Conservation (phyloP, 2,888 invertebrate genomes). For the Cataglyphis livida region DNA sequence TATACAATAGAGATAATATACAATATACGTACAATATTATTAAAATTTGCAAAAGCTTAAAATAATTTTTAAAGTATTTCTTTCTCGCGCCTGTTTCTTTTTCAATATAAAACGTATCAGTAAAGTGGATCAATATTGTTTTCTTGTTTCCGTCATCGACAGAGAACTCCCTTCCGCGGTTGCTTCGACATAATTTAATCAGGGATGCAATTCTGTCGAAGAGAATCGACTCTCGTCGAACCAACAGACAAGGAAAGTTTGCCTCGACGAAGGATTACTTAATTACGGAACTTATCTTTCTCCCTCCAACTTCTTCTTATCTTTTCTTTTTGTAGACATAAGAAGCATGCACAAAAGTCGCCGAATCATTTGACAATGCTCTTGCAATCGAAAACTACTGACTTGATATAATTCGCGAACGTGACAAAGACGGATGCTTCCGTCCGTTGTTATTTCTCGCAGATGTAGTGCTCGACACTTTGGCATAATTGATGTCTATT, state of each 20-base stretch:
- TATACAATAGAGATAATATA: no score
- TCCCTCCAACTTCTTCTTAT: neutral
- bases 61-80: neutral
- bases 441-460: slow-evolving; percentile 22
- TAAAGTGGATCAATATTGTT: slow-evolving; percentile 51
- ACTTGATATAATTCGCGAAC: neutral
- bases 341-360: slow-evolving; percentile 21
- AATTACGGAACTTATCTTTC: slow-evolving; percentile 32
- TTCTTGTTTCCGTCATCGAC: slow-evolving; percentile 43
- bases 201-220: slow-evolving; percentile 47
- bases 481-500: slow-evolving; percentile 37
- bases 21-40: neutral
- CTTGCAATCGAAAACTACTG: slow-evolving; percentile 5
- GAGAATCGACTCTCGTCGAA: slow-evolving; percentile 26
- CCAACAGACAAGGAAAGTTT: slow-evolving; percentile 43
- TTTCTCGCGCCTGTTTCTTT: slow-evolving; percentile 8
- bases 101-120: slow-evolving; percentile 23
- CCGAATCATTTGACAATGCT: slow-evolving; percentile 31
- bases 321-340: neutral
- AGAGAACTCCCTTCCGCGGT: slow-evolving; percentile 33
- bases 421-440: slow-evolving; percentile 2
- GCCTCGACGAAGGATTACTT: slow-evolving; percentile 44
- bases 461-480: slow-evolving; percentile 35
- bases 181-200: slow-evolving; percentile 52
- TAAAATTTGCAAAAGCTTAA: neutral